These are phyloP conservation scores for Trissolcus japonicus DNA, from an alignment of 2,888 invertebrate genomes.

Conservation along the genomic window DNA sequence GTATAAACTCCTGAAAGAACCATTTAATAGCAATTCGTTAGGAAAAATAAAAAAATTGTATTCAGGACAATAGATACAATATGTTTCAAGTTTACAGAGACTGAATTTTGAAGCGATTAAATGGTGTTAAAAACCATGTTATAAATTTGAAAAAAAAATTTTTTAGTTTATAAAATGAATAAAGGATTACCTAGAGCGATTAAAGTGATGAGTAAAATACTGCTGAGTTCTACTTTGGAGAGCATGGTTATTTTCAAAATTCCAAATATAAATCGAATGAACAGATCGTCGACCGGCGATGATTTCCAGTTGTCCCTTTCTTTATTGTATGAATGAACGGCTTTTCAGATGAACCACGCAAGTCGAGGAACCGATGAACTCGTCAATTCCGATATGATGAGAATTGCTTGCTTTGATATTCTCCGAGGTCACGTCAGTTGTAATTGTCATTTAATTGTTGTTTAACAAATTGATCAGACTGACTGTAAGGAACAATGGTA, in stretches of 20 bases:
- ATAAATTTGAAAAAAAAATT: too few species aligned
- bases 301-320: constrained; percentile 30
- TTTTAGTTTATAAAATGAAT: neutral
- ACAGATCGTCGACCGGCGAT: constrained; percentile 22
- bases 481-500: too few species aligned
- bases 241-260: constrained; percentile 48
- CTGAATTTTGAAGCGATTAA: neutral
- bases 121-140: too few species aligned
- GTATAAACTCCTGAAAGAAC: constrained; percentile 16
- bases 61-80: neutral
- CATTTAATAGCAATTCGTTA: too few species aligned
- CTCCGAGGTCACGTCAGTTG: neutral
- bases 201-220: constrained; percentile 34
- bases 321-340: constrained; percentile 23
- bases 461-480: too few species aligned
- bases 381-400: neutral
- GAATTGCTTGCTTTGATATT: neutral
- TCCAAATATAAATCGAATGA: constrained; percentile 47
- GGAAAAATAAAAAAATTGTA: neutral
- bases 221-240: constrained; percentile 22
- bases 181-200: constrained; percentile 31
- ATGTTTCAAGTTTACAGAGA: neutral
- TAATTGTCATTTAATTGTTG: too few species aligned
- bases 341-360: constrained; percentile 30
- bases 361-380: constrained; percentile 26